phyloP scores from a whole-genome alignment of 2,888 invertebrate species.

The Byasa hedistus region DNA sequence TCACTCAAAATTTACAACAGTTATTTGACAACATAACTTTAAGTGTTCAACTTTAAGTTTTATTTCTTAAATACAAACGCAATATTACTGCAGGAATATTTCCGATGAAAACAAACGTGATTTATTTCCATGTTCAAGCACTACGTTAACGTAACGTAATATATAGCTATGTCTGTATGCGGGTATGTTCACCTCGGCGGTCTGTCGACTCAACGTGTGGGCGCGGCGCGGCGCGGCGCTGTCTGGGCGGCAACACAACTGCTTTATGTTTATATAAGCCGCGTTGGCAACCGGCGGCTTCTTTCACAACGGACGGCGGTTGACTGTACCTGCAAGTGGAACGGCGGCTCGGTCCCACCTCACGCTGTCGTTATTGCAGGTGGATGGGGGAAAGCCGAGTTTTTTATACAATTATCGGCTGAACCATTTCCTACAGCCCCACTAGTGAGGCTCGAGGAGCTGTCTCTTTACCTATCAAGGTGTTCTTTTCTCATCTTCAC shows the following conservation, averaged over 20 bases:
- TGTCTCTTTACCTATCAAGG: constrained; percentile 1
- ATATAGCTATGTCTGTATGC: background rate
- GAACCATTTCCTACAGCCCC: constrained; percentile 16
- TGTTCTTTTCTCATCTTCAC: constrained; percentile 1
- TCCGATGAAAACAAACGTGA: no score
- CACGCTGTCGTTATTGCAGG: constrained; percentile 27
- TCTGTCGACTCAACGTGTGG: constrained; percentile 43
- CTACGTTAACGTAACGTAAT: no score
- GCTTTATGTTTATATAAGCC: constrained; percentile 72
- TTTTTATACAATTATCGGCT: constrained; percentile 13
- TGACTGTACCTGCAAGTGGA: constrained; percentile 39
- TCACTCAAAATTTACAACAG: no score
- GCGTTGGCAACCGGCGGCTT: constrained; percentile 52
- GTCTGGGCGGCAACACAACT: constrained; percentile 51
- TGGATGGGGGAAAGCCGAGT: background rate
- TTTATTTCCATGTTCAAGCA: no score
- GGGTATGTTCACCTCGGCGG: constrained; percentile 18
- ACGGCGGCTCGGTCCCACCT: constrained; percentile 29
- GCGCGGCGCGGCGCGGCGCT: constrained; percentile 44
- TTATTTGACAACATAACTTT: no score
- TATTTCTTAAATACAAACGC: no score
- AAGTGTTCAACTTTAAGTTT: no score
- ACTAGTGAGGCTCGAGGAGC: background rate
- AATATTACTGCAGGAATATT: no score
- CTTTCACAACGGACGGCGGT: constrained; percentile 56